Percentiles rank a stretch among this genome's conserved stretches.
Evolutionary conservation across 2,113 vertebrate genomes (phyloP).

Genomic region (Rhinopomastus cyanomelas): DNA sequence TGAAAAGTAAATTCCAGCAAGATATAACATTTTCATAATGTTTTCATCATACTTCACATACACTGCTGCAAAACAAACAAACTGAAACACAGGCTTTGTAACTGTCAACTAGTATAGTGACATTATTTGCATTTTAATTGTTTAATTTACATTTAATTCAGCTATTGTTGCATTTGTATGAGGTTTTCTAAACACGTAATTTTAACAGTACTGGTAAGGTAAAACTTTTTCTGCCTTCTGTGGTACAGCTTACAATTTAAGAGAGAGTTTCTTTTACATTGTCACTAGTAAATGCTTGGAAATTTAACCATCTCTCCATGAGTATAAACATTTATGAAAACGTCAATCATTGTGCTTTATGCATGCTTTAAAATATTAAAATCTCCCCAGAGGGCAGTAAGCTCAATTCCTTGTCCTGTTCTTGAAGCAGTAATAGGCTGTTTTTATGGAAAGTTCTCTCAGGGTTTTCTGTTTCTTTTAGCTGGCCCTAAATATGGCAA

Average conservation of each 20-base stretch:
- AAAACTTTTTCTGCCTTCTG: not conserved
- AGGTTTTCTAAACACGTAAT: not conserved
- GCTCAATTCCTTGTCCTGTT: not conserved
- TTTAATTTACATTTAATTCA: not conserved
- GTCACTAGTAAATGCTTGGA: not conserved
- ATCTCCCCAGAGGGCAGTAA: not conserved
- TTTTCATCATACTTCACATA: not conserved
- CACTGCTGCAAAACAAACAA: not conserved
- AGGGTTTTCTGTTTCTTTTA: not conserved
- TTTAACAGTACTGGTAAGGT: not conserved
- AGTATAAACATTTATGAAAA: constrained; percentile 31
- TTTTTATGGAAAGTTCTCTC: not conserved
- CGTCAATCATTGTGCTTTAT: not conserved
- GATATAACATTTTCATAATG: not conserved
- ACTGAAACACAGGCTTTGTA: not conserved
- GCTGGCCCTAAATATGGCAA: not conserved
- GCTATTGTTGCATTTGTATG: not conserved
- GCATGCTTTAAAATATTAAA: not conserved
- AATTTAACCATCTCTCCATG: constrained; percentile 10
- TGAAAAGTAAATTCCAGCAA: not conserved
- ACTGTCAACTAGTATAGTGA: not conserved
- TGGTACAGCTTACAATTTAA: not conserved
- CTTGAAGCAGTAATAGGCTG: not conserved
- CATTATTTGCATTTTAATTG: constrained; percentile 6
- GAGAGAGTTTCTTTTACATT: not conserved